These are phyloP conservation scores for Coregonus ussuriensis DNA, from an alignment of 2,797 vertebrate genomes.

Conservation along the genomic window DNA sequence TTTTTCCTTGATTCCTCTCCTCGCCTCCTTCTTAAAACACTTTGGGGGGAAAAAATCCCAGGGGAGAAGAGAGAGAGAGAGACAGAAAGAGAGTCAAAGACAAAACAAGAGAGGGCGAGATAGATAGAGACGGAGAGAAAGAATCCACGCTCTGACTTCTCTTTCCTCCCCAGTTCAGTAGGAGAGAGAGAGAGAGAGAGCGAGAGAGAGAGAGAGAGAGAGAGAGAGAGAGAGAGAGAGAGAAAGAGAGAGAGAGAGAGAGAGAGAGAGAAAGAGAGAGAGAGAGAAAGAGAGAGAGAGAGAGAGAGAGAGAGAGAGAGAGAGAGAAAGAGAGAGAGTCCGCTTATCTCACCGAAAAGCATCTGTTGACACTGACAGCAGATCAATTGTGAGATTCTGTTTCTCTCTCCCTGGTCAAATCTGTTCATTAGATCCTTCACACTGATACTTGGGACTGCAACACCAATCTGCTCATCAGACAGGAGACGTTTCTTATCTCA, in stretches of 20 bases:
- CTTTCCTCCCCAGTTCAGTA: not conserved
- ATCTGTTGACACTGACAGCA: not conserved
- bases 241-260: too few relatives aligned
- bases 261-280: too few relatives aligned
- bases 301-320: too few relatives aligned
- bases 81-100: not conserved
- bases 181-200: not conserved
- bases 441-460: not conserved
- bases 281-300: not conserved
- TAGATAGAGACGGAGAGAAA: constrained; percentile 2
- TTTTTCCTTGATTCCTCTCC: not conserved
- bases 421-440: not conserved
- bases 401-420: not conserved
- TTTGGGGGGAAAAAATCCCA: too few relatives aligned
- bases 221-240: not conserved
- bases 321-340: not conserved
- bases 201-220: not conserved
- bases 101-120: not conserved
- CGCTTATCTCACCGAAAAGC: not conserved
- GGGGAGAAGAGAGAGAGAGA: not conserved
- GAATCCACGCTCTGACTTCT: not conserved
- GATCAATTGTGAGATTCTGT: not conserved
- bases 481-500: not conserved
- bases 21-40: not conserved
- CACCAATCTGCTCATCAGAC: not conserved